Conservation (phyloP, 2,113 vertebrate species). For the Hyperopisus bebe region DNA sequence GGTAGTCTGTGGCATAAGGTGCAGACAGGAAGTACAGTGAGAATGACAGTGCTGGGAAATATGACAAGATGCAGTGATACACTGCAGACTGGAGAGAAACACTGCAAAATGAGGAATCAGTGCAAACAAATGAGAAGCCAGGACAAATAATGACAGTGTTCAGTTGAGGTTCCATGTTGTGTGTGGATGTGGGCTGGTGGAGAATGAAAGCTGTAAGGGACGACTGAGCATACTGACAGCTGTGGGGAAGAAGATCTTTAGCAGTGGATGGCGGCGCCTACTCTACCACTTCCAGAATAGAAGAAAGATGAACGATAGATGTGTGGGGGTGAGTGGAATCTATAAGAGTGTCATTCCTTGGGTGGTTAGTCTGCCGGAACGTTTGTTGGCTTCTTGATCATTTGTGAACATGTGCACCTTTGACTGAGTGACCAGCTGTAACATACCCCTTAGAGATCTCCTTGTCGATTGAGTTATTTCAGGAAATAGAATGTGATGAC, state of each 20-base stretch:
- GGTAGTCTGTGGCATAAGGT: not conserved
- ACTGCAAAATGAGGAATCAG: not conserved
- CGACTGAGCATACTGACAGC: not conserved
- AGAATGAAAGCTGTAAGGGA: not conserved
- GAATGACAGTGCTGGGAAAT: not conserved
- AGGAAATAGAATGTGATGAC: constrained; percentile 16
- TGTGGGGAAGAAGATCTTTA: not conserved
- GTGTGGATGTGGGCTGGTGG: not conserved
- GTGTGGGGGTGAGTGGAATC: not conserved
- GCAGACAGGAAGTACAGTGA: not conserved
- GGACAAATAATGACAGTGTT: not conserved
- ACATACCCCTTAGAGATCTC: not conserved
- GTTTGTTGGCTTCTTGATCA: not conserved
- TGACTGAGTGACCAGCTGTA: not conserved
- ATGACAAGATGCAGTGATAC: not conserved
- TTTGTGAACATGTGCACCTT: not conserved
- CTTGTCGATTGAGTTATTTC: not conserved
- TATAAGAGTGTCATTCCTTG: not conserved
- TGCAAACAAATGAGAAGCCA: not conserved
- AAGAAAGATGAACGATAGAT: not conserved
- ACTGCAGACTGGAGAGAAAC: not conserved
- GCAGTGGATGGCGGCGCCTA: not conserved
- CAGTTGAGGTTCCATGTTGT: not conserved
- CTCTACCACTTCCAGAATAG: not conserved
- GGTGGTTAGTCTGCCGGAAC: not conserved